Percentiles rank a stretch among this genome's conserved stretches.
Conservation (phyloP, 1,140 invertebrate species). For the Megalopta genalis region DNA sequence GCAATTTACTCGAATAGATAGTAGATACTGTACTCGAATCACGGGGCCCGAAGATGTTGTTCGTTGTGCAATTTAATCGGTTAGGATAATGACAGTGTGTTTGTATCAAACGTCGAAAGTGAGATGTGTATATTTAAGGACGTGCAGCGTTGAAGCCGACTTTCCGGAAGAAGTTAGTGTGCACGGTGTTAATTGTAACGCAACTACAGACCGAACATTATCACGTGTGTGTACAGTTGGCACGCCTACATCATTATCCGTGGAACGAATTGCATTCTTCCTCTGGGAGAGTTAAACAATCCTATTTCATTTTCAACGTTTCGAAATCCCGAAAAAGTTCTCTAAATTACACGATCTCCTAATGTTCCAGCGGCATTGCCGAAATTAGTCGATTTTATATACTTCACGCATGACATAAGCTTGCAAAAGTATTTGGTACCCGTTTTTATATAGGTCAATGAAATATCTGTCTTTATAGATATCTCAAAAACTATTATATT, state of each 20-base stretch:
- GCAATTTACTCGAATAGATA: too few relatives aligned
- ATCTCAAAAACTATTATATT: too few relatives aligned
- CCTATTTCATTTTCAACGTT: slow-evolving; percentile 55
- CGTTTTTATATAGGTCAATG: too few relatives aligned
- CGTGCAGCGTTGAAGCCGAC: not conserved
- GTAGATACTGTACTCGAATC: not conserved
- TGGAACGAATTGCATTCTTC: slow-evolving; percentile 63
- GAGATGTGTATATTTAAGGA: slow-evolving; percentile 20
- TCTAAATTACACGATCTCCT: not conserved
- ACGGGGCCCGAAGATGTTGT: not conserved
- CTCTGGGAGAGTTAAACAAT: slow-evolving; percentile 61
- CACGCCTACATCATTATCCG: slow-evolving; percentile 60
- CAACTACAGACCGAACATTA: slow-evolving; percentile 48
- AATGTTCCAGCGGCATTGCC: too few relatives aligned
- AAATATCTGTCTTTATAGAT: too few relatives aligned
- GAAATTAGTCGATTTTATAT: too few relatives aligned
- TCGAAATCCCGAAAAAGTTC: slow-evolving; percentile 31
- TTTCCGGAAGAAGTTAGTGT: slow-evolving; percentile 32
- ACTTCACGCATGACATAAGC: too few relatives aligned
- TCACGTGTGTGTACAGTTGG: slow-evolving; percentile 27
- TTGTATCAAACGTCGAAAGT: not conserved
- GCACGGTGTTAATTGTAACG: slow-evolving; percentile 53
- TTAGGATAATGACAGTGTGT: not conserved
- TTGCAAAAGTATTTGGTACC: too few relatives aligned
- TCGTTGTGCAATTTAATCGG: slow-evolving; percentile 16